phyloP scores from a whole-genome alignment of 2,797 vertebrate species.

The Chelon auratus region DNA sequence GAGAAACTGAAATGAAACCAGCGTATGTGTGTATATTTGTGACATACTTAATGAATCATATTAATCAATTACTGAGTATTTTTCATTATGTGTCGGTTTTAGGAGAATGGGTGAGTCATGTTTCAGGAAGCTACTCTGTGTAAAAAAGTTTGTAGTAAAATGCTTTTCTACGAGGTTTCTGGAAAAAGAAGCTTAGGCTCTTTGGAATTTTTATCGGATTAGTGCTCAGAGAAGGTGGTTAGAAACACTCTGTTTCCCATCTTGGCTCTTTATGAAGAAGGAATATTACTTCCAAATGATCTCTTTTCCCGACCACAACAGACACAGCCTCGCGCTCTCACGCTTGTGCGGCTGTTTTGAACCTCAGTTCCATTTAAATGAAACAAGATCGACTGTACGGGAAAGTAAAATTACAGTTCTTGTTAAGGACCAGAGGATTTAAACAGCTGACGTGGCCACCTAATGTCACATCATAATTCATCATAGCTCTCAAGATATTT shows the following conservation, averaged over 20 bases:
- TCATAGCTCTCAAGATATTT: neutral
- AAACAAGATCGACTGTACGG: neutral
- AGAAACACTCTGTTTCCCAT: rapidly evolving
- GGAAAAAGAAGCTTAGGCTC: neutral
- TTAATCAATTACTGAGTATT: neutral
- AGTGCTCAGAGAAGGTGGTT: neutral
- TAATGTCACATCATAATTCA: neutral
- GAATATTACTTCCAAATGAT: neutral
- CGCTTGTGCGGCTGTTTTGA: neutral
- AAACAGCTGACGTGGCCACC: neutral
- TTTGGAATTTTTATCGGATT: neutral
- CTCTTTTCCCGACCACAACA: neutral
- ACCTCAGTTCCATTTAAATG: neutral
- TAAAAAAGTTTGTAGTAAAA: neutral
- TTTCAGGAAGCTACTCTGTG: neutral
- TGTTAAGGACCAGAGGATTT: neutral
- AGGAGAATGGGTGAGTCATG: neutral
- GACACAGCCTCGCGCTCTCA: neutral
- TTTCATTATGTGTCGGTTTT: too few relatives aligned
- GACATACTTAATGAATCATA: neutral
- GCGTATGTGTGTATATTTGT: neutral
- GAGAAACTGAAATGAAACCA: too few relatives aligned
- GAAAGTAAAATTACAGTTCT: neutral
- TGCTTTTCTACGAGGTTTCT: neutral
- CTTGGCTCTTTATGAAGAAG: neutral